Evolutionary conservation across 2,797 vertebrate species (phyloP), one percentile per base, ranked within the genome.

Genomic region (Sebastes trivittatus): DNA sequence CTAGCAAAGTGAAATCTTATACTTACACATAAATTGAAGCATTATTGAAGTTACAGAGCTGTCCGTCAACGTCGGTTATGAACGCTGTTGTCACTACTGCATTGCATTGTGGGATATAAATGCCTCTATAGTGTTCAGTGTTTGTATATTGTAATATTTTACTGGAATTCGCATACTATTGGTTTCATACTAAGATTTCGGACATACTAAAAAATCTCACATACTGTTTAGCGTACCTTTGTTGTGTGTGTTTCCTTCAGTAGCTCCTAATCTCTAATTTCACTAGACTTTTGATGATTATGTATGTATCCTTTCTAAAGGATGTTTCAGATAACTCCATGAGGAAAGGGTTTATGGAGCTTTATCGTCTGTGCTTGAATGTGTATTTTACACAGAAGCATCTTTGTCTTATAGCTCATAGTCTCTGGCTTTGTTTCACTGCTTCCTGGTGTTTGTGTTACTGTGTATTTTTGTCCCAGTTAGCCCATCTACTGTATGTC

Each of bases 401-500:
- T 62, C 46, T 79, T 56, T 64, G 20, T 34, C 14, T 38, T 13
- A 22, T n/a, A 29, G 38, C 55, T 73, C 4, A 23, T 62, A 34
- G 29, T 63, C 8, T 60, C n/a, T 64, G 69, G 29, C 62, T 84
- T 77, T 72, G 60, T 63, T 70, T 78, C 20, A 38, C 23, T 23
- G 61, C 55, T 36, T 69, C 29, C 38, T 62, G 56, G 42, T 69
- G 65, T 64, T 38, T 77, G 27, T 58, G 36, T 61, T 61, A 11
- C 4, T 29, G 61, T 49, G 36, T 70, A 2, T 36, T 52, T 80
- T 46, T 80, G 52, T 52, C 27, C 22, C 46, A 22, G 56, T 58
- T 34, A 77, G 14, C 69, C 84, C 66, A 78, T 77, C 63, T 49
- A 49, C 42, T 49, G 42, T 81, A 52, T 80, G 72, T 64, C 49